Base-by-base conservation (phyloP, 2,888 invertebrate species). In the Chrysolina americana region DNA sequence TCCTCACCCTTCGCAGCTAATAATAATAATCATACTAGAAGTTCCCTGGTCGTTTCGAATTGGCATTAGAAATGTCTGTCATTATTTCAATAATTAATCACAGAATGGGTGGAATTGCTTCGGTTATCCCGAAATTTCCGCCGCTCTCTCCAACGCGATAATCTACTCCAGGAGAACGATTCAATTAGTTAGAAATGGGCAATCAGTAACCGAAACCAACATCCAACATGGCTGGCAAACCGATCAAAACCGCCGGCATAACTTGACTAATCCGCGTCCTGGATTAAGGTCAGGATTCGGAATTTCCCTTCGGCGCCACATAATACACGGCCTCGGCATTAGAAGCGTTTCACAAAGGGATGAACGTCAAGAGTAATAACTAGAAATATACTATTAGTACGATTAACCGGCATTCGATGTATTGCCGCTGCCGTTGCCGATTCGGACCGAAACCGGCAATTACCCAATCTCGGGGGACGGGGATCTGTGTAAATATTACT, bases 401-500 rank as follows among this genome's bases (percentile, higher is more conserved):
- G 59, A 59, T 59, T 59, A 59, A 59, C 59, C 59, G n/a, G 28
- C 59, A 3, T 8, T 6, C 59, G 17, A 59, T 59, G 28, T 59
- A 59, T 59, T 10, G n/a, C 50, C 21, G 10, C 28, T 59, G 66
- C 59, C 47, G 10, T 41, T 59, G 59, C 59, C 28, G 62, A 47
- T 48, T 47, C 50, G 36, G 64, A 50, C 62, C 65, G 70, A 71
- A 79, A 77, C 73, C 76, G 70, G 76, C 76, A 76, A 79, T 80
- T 81, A 81, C 71, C 53, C 66, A 41, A 63, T 75, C 79, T 81
- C 73, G 75, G 81, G 83, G 77, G 68, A 66, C 76, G 68, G 74
- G 80, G 83, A 83, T 84, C 83, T 81, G 77, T 79, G 81, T 81
- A 84, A 84, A 84, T 82, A 83, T 82, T 78, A 79, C 79, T 74